Conservation (phyloP, 1,140 invertebrate species). For the Dendroctonus ponderosae region DNA sequence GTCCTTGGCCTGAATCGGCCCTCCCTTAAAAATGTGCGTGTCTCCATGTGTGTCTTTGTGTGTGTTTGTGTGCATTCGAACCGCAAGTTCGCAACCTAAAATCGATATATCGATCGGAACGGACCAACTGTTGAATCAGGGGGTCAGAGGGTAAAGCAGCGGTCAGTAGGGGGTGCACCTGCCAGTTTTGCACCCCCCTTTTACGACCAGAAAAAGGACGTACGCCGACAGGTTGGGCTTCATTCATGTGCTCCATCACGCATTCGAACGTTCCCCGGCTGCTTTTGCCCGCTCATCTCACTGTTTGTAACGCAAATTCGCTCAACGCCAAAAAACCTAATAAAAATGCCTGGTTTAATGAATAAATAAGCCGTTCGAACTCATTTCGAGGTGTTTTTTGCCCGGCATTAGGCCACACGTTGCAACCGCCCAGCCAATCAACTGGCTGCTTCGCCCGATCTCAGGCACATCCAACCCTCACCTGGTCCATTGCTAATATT, state of each 20-base stretch:
- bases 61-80: conserved; percentile 11
- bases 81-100: conserved; percentile 13
- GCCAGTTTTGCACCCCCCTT: conserved; percentile 10
- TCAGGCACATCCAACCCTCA: too few relatives aligned
- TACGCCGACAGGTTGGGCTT: conserved; percentile 17
- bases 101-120: conserved; percentile 24
- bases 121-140: conserved; percentile 27
- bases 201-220: conserved; percentile 14
- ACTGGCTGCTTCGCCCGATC: too few relatives aligned
- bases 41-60: background rate
- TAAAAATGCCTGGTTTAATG: too few relatives aligned
- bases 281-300: background rate
- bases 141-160: conserved; percentile 24
- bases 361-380: too few relatives aligned
- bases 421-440: too few relatives aligned
- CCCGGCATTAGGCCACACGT: too few relatives aligned
- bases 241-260: conserved; percentile 2
- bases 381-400: too few relatives aligned
- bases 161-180: conserved; percentile 25
- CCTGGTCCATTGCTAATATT: too few relatives aligned
- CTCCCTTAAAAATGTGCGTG: background rate
- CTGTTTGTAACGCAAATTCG: too few relatives aligned
- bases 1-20: too few relatives aligned
- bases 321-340: too few relatives aligned
- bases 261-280: background rate